Percentiles rank a stretch among this genome's conserved stretches.
Conservation (phyloP, 2,888 invertebrate genomes). For the Ophonus ardosiacus region DNA sequence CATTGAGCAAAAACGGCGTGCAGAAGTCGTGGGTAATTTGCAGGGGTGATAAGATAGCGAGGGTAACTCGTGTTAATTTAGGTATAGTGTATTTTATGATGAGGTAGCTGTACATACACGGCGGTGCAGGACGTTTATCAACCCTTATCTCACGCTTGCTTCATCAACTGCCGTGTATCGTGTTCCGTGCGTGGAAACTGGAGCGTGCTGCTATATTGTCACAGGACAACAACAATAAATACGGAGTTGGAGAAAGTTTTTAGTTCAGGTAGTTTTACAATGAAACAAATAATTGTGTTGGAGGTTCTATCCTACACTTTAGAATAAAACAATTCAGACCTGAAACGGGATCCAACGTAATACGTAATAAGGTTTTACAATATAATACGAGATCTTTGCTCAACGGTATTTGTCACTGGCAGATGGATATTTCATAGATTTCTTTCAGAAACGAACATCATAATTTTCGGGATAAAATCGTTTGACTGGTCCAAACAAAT, state of each 20-base stretch:
- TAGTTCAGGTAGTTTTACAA: not conserved
- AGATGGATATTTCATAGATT: too few species aligned
- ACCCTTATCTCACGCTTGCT: slow-evolving; percentile 46
- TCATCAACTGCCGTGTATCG: slow-evolving; percentile 35
- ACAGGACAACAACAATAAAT: not conserved
- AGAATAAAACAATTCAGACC: too few species aligned
- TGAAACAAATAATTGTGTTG: too few species aligned
- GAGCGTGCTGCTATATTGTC: not conserved
- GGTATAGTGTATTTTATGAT: slow-evolving; percentile 52
- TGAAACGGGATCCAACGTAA: too few species aligned
- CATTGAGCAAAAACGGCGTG: not conserved
- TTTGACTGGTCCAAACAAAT: too few species aligned
- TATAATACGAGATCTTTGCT: too few species aligned
- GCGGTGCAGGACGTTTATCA: slow-evolving; percentile 39
- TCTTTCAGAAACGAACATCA: too few species aligned
- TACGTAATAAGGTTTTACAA: too few species aligned
- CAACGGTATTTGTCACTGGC: too few species aligned
- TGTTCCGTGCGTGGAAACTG: not conserved
- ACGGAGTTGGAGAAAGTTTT: not conserved
- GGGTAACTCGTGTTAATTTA: slow-evolving; percentile 57
- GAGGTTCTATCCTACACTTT: too few species aligned
- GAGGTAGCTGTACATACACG: slow-evolving; percentile 32
- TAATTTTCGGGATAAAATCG: too few species aligned
- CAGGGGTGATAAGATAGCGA: slow-evolving; percentile 39
- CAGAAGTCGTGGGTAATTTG: slow-evolving; percentile 23